Conservation (phyloP, 2,797 vertebrate genomes). For the Phylloscopus collybita region DNA sequence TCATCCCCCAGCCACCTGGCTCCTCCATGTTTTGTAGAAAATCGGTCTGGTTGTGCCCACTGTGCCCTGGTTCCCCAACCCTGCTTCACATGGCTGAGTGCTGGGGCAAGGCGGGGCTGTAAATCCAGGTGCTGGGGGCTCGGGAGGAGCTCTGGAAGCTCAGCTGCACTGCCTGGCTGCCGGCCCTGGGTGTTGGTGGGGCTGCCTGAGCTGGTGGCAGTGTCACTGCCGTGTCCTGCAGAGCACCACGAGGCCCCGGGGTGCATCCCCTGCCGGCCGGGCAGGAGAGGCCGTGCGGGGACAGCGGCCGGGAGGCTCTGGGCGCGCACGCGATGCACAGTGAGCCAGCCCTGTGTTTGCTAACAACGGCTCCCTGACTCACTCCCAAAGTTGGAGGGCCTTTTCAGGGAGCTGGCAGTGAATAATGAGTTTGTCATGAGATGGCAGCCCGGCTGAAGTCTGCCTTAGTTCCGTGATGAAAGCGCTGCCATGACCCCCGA, state of each 20-base stretch:
- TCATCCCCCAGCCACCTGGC: neutral
- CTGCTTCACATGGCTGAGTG: rapidly evolving
- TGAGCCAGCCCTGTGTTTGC: neutral
- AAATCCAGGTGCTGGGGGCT: neutral
- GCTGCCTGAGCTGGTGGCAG: neutral
- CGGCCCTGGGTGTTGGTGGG: neutral
- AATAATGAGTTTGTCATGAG: neutral
- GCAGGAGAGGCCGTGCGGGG: neutral
- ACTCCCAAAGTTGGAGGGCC: neutral
- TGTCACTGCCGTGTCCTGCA: neutral
- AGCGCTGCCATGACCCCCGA: neutral
- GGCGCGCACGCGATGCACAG: rapidly evolving
- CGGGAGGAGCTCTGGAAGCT: neutral
- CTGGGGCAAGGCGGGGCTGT: neutral
- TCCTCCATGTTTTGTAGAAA: neutral
- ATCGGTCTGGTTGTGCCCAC: neutral
- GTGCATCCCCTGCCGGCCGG: neutral
- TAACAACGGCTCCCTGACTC: neutral
- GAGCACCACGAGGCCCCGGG: rapidly evolving
- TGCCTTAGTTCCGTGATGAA: neutral
- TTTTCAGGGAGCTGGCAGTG: neutral
- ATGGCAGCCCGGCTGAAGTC: neutral
- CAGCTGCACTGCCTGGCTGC: neutral
- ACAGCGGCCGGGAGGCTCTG: neutral
- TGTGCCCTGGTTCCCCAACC: neutral